Conservation (phyloP, 2,797 vertebrate genomes). For the Pangasius krempfi region DNA sequence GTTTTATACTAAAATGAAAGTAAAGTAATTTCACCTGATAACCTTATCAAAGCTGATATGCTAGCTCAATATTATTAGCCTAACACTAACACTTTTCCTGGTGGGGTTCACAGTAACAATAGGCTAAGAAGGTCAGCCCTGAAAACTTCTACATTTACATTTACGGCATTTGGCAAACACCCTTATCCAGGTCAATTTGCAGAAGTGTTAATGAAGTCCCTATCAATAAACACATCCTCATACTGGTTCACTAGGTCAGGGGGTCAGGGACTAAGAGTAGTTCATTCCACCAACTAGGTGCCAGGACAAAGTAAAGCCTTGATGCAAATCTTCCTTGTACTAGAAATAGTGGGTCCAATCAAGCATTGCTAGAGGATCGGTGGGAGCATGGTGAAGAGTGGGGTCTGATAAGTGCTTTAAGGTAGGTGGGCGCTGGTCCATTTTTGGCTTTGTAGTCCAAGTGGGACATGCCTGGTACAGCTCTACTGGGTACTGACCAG, state of each 20-base stretch:
- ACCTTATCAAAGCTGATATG: background rate
- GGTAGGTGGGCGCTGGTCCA: background rate
- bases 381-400: background rate
- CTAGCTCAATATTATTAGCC: background rate
- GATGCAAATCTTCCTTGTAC: background rate
- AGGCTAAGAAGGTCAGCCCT: background rate
- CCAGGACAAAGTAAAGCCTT: background rate
- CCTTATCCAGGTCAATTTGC: background rate
- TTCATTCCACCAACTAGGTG: background rate
- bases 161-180: background rate
- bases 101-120: background rate
- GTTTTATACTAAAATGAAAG: background rate
- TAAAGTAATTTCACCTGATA: background rate
- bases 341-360: background rate
- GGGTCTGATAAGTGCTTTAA: background rate
- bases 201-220: background rate
- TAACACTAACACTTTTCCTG: background rate
- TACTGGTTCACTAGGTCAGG: conserved; percentile 5
- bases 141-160: background rate
- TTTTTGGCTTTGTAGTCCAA: background rate
- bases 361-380: background rate
- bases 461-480: background rate
- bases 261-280: background rate
- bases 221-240: background rate
- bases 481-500: background rate